Evolutionary conservation across 2,113 vertebrate species (phyloP).

Genomic region (Rhea pennata): DNA sequence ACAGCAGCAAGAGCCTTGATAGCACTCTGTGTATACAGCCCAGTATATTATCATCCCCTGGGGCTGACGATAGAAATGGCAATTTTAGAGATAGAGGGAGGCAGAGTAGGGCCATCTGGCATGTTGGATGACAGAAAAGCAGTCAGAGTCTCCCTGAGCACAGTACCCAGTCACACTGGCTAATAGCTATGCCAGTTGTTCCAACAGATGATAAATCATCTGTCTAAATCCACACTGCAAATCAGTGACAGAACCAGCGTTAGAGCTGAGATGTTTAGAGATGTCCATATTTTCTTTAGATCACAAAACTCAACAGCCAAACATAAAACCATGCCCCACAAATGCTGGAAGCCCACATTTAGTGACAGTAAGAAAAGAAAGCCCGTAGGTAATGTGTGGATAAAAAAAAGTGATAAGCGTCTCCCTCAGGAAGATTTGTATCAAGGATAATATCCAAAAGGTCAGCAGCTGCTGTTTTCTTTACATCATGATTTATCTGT

Average conservation of each 20-base stretch:
- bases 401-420: background rate
- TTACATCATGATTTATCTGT: background rate
- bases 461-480: background rate
- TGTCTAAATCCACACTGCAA: background rate
- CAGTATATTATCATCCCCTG: background rate
- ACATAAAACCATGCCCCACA: background rate
- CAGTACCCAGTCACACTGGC: background rate
- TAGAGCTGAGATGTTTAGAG: background rate
- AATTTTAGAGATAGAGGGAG: background rate
- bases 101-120: background rate
- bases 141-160: background rate
- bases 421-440: background rate
- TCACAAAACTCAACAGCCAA: background rate
- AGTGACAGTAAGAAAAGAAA: background rate
- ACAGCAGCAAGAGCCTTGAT: background rate
- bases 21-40: background rate
- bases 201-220: background rate
- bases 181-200: background rate
- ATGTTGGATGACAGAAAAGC: fast-evolving
- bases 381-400: background rate
- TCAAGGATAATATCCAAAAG: background rate
- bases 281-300: background rate
- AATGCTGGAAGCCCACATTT: background rate
- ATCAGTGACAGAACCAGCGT: background rate
- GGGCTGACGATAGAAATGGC: too few species aligned